A percentile compares a stretch with the other conserved stretches of the same genome.
Evolutionary conservation across 1,140 invertebrate genomes (phyloP).

Genomic region (Tetramorium simillimum): DNA sequence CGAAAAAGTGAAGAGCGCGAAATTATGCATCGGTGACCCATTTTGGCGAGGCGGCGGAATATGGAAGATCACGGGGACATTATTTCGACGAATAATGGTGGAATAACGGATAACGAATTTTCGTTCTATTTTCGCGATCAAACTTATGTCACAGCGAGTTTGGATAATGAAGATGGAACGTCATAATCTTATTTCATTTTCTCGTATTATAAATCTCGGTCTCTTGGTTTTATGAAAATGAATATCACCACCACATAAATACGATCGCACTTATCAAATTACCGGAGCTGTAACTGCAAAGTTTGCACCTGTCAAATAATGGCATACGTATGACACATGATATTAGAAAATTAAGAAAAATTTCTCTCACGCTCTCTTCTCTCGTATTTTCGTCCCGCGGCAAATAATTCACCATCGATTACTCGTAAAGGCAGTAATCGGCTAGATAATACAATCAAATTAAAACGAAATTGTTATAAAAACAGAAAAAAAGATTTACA

Average conservation of each 20-base stretch:
- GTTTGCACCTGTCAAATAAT: constrained; percentile 58
- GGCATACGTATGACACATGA: constrained; percentile 26
- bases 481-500: not conserved
- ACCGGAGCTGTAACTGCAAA: constrained; percentile 39
- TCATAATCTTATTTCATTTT: constrained; percentile 63
- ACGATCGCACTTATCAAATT: constrained; percentile 57
- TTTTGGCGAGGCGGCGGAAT: constrained; percentile 37
- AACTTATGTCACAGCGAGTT: constrained; percentile 58
- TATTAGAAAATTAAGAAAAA: constrained; percentile 51
- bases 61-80: constrained; percentile 46
- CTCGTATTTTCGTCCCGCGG: not conserved
- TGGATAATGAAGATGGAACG: constrained; percentile 60
- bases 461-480: not conserved
- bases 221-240: constrained; percentile 47
- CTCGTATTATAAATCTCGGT: constrained; percentile 58
- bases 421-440: not conserved
- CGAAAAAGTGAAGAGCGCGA: constrained; percentile 50
- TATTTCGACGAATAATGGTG: constrained; percentile 55
- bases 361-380: not conserved
- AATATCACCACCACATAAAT: constrained; percentile 58
- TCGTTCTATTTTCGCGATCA: constrained; percentile 58
- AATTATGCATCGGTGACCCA: constrained; percentile 59
- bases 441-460: constrained; percentile 15
- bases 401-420: constrained; percentile 42
- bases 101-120: constrained; percentile 59